phyloP scores from a whole-genome alignment of 2,888 invertebrate genomes.

The Pterostichus niger region DNA sequence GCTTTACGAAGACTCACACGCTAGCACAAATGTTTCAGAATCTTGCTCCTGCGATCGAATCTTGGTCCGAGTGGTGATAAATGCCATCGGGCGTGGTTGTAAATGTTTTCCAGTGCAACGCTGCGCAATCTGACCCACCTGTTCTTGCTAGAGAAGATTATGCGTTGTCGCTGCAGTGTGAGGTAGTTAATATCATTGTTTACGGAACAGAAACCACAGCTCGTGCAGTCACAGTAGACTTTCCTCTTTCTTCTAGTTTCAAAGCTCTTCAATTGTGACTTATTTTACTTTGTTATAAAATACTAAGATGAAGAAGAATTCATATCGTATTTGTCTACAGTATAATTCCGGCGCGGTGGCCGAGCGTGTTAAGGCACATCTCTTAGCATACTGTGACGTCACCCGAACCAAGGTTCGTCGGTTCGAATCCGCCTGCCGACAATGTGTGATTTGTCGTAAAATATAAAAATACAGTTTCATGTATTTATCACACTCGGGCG shows the following conservation, averaged over 20 bases:
- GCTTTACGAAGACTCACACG: neutral
- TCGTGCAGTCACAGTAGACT: conserved; percentile 7
- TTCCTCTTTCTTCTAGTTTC: conserved; percentile 19
- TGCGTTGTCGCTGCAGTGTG: conserved; percentile 4
- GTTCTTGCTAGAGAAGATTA: conserved; percentile 8
- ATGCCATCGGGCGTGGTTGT: conserved; percentile 60
- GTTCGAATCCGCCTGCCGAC: no score
- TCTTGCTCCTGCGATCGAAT: conserved; percentile 54
- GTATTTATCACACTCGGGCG: no score
- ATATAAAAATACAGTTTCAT: no score
- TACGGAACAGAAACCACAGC: neutral
- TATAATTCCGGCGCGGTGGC: no score
- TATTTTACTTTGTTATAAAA: conserved; percentile 21
- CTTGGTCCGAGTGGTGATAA: conserved; percentile 57
- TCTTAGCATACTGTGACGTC: no score
- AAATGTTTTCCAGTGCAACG: conserved; percentile 53
- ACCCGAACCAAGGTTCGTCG: no score
- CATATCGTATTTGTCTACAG: neutral
- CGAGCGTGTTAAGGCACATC: no score
- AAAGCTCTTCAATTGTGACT: conserved; percentile 17
- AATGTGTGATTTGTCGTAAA: no score
- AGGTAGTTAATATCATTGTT: conserved; percentile 20
- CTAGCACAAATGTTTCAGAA: conserved; percentile 14
- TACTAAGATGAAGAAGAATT: neutral
- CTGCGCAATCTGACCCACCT: conserved; percentile 54